phyloP scores from a whole-genome alignment of 2,888 invertebrate species.

The Drosophila pegasa region DNA sequence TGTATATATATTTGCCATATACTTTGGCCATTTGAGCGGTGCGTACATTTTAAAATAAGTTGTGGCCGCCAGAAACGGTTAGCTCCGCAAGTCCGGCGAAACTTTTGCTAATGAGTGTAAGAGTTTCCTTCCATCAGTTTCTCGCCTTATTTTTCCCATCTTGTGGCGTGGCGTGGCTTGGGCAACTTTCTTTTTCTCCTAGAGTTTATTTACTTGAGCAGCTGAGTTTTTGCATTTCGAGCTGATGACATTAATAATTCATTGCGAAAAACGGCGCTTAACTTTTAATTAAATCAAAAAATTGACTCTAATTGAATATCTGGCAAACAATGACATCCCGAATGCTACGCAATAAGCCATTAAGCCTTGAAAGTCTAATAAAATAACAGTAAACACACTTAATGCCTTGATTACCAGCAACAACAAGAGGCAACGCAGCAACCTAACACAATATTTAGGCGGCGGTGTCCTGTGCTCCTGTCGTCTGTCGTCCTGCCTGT shows the following conservation, averaged over 20 bases:
- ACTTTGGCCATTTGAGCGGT: conserved; percentile 21
- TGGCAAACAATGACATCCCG: conserved; percentile 27
- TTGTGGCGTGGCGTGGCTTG: conserved; percentile 45
- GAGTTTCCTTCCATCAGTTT: conserved; percentile 49
- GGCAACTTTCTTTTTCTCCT: conserved; percentile 20
- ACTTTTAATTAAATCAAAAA: conserved; percentile 79
- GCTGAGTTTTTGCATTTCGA: conserved; percentile 23
- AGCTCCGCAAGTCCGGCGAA: conserved; percentile 49
- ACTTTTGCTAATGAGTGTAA: conserved; percentile 79
- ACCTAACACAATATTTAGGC: not conserved
- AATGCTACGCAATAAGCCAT: conserved; percentile 65
- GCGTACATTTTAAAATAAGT: conserved; percentile 41
- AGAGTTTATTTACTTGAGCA: conserved; percentile 30
- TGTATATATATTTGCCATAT: conserved; percentile 37
- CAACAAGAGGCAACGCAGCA: conserved; percentile 24
- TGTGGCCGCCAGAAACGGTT: conserved; percentile 52
- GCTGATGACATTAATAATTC: conserved; percentile 67
- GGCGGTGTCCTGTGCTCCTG: not conserved
- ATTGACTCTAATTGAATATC: conserved; percentile 71
- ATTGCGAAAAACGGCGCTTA: conserved; percentile 45
- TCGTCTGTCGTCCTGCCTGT: not conserved
- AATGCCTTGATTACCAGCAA: conserved; percentile 81
- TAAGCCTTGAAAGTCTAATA: conserved; percentile 81
- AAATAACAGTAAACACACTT: conserved; percentile 81
- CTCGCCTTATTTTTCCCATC: conserved; percentile 16